Evolutionary conservation across 2,797 vertebrate genomes (phyloP).

Genomic region (Pelodytes ibericus): DNA sequence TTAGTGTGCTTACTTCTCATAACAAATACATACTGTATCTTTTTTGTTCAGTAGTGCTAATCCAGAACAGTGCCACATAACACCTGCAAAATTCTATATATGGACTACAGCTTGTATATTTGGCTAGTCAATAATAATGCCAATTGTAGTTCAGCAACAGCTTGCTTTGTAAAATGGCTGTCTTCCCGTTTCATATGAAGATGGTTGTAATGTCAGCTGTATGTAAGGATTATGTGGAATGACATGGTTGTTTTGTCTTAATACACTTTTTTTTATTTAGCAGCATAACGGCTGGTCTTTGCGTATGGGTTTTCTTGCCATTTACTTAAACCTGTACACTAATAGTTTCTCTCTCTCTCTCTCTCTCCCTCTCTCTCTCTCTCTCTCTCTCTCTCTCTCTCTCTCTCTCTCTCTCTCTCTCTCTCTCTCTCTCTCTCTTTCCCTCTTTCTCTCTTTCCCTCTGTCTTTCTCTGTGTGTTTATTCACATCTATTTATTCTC

Average conservation of each 20-base stretch:
- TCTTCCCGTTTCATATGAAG: too few species aligned
- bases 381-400: too few species aligned
- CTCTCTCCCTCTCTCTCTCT: slow-evolving; percentile 57
- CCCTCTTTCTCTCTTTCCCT: slow-evolving; percentile 69
- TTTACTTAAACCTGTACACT: slow-evolving; percentile 15
- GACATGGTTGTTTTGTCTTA: background rate
- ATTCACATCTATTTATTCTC: slow-evolving; percentile 73
- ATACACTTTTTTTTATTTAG: slow-evolving; percentile 16
- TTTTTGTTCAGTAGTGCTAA: too few species aligned
- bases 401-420: slow-evolving; percentile 56
- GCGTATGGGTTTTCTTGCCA: slow-evolving; percentile 28
- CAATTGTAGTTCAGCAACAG: too few species aligned
- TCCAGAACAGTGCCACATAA: too few species aligned
- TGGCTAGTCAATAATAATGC: too few species aligned
- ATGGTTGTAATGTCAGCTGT: slow-evolving; percentile 18
- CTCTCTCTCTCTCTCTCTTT: slow-evolving; percentile 58
- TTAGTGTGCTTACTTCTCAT: too few species aligned
- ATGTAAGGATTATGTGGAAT: slow-evolving; percentile 11
- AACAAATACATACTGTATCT: too few species aligned
- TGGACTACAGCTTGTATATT: too few species aligned
- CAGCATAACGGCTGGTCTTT: slow-evolving; percentile 13
- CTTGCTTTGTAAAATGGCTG: too few species aligned
- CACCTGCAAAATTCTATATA: too few species aligned
- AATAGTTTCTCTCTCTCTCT: slow-evolving; percentile 55
- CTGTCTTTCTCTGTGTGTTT: slow-evolving; percentile 58